Conservation (phyloP, 2,797 vertebrate genomes). For the Hephaestus fuliginosus region DNA sequence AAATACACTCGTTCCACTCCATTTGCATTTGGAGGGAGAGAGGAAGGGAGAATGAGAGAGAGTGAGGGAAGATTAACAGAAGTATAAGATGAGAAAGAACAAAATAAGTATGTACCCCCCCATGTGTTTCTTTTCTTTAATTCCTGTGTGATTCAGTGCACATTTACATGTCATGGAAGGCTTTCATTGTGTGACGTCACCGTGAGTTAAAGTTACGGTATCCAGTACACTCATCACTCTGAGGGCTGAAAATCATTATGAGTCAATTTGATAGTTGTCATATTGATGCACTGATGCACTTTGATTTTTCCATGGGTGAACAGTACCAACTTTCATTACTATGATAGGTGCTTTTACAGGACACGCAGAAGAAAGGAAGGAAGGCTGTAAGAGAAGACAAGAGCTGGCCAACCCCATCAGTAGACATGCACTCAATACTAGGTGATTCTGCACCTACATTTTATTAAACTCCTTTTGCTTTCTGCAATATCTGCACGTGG, state of each 20-base stretch:
- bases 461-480: not conserved
- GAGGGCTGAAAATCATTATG: slow-evolving; percentile 25
- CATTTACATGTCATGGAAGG: not conserved
- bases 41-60: not conserved
- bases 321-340: slow-evolving; percentile 30
- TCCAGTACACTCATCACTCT: slow-evolving; percentile 30
- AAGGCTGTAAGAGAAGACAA: slow-evolving; percentile 13
- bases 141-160: not conserved
- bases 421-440: not conserved
- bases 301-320: slow-evolving; percentile 29
- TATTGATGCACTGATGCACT: slow-evolving; percentile 42
- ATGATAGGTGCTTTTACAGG: slow-evolving; percentile 1
- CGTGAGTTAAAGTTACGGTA: slow-evolving; percentile 14
- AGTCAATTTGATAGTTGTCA: slow-evolving; percentile 41
- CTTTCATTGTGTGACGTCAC: slow-evolving; percentile 28
- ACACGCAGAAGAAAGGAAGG: slow-evolving; percentile 11
- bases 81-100: not conserved
- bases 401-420: not conserved
- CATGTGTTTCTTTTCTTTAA: slow-evolving; percentile 3
- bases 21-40: slow-evolving; percentile 64
- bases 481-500: not conserved
- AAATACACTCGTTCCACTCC: slow-evolving; percentile 71
- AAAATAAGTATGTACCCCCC: not conserved
- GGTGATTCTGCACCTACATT: not conserved
- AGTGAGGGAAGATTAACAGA: not conserved